A percentile compares a stretch with the other conserved stretches of the same genome.
These are phyloP conservation scores for Lasiurus borealis DNA, from an alignment of 2,113 vertebrate species.

Conservation along the genomic window DNA sequence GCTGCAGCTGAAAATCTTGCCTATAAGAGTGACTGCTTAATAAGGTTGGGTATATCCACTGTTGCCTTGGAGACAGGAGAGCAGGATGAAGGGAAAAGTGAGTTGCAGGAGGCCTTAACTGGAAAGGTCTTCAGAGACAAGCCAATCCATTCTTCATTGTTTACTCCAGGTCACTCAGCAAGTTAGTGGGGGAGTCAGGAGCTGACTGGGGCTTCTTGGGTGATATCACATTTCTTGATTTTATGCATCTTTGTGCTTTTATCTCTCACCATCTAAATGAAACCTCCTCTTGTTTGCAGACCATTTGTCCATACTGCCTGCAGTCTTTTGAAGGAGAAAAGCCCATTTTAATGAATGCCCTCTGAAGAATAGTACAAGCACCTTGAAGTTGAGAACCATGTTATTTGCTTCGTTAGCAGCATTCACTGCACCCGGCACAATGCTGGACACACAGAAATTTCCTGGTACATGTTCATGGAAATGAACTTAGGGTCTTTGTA, in stretches of 20 bases:
- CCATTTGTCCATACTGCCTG: background rate
- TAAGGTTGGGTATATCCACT: background rate
- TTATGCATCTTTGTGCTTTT: background rate
- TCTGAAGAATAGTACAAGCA: background rate
- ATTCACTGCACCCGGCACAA: background rate
- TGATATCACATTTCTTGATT: background rate
- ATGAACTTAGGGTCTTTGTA: background rate
- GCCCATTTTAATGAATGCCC: background rate
- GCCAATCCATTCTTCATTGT: background rate
- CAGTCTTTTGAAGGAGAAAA: background rate
- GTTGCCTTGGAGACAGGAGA: background rate
- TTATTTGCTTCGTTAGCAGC: background rate
- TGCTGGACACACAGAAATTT: background rate
- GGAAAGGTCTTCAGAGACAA: background rate
- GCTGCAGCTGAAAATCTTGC: background rate
- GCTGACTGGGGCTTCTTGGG: background rate
- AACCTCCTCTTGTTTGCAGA: background rate
- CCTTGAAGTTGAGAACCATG: background rate
- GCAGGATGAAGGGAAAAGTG: background rate
- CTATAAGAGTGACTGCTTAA: background rate
- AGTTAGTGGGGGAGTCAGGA: background rate
- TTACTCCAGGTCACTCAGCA: background rate
- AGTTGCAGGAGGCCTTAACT: background rate
- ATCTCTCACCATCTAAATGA: background rate
- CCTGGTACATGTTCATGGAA: fast-evolving